Evolutionary conservation across 92 coral and sea anemone species (phyloP), one percentile per base, ranked within the genome.

Genomic region (Zoanthus solanderi): DNA sequence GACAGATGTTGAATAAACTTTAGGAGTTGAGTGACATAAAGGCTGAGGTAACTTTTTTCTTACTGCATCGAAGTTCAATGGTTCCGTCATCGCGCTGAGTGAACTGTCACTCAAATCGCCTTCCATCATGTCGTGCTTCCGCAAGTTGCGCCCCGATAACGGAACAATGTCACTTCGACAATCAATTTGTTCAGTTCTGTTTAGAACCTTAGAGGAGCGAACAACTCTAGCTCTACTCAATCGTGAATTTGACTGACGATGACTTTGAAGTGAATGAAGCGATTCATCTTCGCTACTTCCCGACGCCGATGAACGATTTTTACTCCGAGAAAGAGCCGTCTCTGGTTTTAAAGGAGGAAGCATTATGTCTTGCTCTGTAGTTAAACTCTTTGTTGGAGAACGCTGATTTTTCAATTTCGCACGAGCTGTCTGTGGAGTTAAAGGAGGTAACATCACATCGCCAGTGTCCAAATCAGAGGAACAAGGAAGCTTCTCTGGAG

Each of bases 21-120:
- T 78, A 17, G 87, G 89, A 45, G 92, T 57, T 66, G 92, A 78
- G 14, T 60, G 78, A 46, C 77, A 84, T 11, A 63, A 63, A 42
- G 89, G 63, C 47, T 57, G 87, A 18, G 78, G 78, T 0, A 81
- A 46, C 45, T 81, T 81, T 53, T 81, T 66, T 66, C 85, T 81
- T 17, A 66, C 75, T 12, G n/a, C 85, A 65, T 81, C 85, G 29
- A 81, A 81, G 60, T 81, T 81, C 93, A 95, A 87, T 57, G 98
- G 98, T 83, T 95, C 98, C 16, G 98, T 95, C 78, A 90, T 95
- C 5, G 93, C 94, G 63, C 94, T 94, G 80, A 88, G 61, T n/a
- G 98, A 94, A 73, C 98, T 89, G 63, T 95, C 98, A 52, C 98
- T 95, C 1, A 93, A 95, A 31, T 93, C 96, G 37, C 92, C 96